These are phyloP conservation scores for Selenia dentaria DNA, from an alignment of 2,888 invertebrate species.

Conservation along the genomic window DNA sequence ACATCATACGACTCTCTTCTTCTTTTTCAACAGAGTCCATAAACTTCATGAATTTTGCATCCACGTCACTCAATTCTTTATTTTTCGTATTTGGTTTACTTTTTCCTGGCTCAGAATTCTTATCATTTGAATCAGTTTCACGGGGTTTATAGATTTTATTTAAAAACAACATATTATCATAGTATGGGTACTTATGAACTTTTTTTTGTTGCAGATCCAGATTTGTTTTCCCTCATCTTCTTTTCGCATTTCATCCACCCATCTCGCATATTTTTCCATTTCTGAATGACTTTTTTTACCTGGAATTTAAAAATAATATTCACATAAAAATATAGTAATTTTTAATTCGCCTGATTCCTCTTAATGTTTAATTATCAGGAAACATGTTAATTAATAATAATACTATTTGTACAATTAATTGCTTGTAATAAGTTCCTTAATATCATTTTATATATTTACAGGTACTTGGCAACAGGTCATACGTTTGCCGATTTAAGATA, in stretches of 20 bases:
- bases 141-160: slow-evolving; percentile 10
- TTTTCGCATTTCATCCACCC: slow-evolving; percentile 32
- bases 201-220: slow-evolving; percentile 31
- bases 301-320: slow-evolving; percentile 27
- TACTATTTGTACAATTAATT: slow-evolving; percentile 10
- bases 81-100: slow-evolving; percentile 16
- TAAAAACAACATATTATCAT: slow-evolving; percentile 9
- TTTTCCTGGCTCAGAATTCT: slow-evolving; percentile 13
- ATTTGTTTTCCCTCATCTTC: slow-evolving; percentile 28
- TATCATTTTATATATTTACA: slow-evolving; percentile 16
- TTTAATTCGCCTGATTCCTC: slow-evolving; percentile 16
- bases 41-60: slow-evolving; percentile 34
- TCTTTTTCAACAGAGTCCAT: slow-evolving; percentile 37
- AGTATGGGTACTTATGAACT: slow-evolving; percentile 10
- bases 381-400: slow-evolving; percentile 13
- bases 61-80: slow-evolving; percentile 29
- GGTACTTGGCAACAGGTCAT: slow-evolving; percentile 16
- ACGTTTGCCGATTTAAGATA: slow-evolving; percentile 18
- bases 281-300: slow-evolving; percentile 25
- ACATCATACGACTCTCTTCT: slow-evolving; percentile 35
- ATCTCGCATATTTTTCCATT: slow-evolving; percentile 33
- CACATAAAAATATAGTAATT: slow-evolving; percentile 11
- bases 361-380: slow-evolving; percentile 14
- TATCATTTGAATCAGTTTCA: slow-evolving; percentile 14
- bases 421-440: slow-evolving; percentile 17